Evolutionary conservation across 1,140 invertebrate genomes (phyloP), one percentile per base, ranked within the genome.

Genomic region (Prorops nasuta): DNA sequence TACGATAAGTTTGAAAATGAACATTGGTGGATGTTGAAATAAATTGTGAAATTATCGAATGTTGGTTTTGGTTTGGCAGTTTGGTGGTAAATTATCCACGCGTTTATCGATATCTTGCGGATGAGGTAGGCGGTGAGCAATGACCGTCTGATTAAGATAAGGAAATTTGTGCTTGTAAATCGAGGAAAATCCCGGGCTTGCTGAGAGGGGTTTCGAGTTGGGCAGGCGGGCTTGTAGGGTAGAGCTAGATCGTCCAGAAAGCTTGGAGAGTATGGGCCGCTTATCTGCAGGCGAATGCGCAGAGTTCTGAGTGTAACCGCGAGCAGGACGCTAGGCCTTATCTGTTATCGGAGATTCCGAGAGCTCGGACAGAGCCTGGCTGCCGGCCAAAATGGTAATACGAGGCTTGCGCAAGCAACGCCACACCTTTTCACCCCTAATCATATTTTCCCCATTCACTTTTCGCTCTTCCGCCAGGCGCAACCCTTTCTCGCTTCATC

Each of bases 311-410:
- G 59, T 61, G 21, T 34, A 49, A 60, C 49, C 56, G 38, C 58
- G 44, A 21, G 41, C 37, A 36, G 41, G 32, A 51, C 56, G 36
- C 40, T 18, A 51, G 40, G 51, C 44, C 58, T 66, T 65, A 65
- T 65, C 63, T 65, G 41, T 41, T 54, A 63, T 65, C 58, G 58
- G 46, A 63, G 56, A 63, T 59, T 59, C 54, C 49, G 36, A 35
- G 43, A 28, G 58, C 59, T 57, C 28, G 46, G 57, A 50, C 47
- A 40, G 24, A 7, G 24, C 24, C 56, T 67, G 66, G 66, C 62
- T 16, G 21, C 3, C 35, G 28, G 63, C 66, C 66, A 68, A 64
- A 66, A 66, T 66, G 62, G 60, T 66, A 66, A 68, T 68, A 64
- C 63, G 58, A 60, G 32, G 59, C 54, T 54, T 24, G 44, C 45